Percentiles rank a stretch among this genome's conserved stretches.
Conservation (phyloP, 2,113 vertebrate genomes). For the Corydoras maculifer region DNA sequence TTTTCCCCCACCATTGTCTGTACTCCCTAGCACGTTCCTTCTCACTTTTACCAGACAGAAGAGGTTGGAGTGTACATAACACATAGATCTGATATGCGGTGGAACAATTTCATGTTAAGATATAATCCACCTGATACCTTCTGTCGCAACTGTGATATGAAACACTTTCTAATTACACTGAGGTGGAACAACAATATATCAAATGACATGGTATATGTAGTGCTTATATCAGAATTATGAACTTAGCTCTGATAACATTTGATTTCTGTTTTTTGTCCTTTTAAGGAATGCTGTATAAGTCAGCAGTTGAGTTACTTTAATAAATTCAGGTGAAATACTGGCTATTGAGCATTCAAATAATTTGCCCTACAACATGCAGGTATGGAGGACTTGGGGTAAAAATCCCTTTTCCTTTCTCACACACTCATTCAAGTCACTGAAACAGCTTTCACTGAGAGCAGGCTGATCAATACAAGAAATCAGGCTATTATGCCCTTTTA, state of each 20-base stretch:
- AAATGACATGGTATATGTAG: slow-evolving; percentile 26
- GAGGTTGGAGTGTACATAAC: slow-evolving; percentile 52
- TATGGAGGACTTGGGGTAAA: background rate
- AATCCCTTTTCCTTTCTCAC: too few relatives aligned
- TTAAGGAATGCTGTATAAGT: slow-evolving; percentile 24
- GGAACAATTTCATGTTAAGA: slow-evolving; percentile 63
- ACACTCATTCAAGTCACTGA: too few relatives aligned
- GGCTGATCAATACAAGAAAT: slow-evolving; percentile 68
- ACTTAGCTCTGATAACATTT: too few relatives aligned
- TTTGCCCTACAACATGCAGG: slow-evolving; percentile 17
- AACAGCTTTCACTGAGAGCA: slow-evolving; percentile 41
- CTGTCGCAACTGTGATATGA: slow-evolving; percentile 54
- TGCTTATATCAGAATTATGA: too few relatives aligned
- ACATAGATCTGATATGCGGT: slow-evolving; percentile 53
- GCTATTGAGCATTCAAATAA: background rate
- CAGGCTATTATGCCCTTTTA: slow-evolving; percentile 67
- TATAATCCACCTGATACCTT: slow-evolving; percentile 62
- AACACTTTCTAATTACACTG: slow-evolving; percentile 42
- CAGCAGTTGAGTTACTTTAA: slow-evolving; percentile 27
- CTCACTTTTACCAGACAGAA: slow-evolving; percentile 38
- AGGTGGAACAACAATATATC: slow-evolving; percentile 47
- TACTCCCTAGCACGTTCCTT: slow-evolving; percentile 54
- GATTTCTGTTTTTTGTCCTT: slow-evolving; percentile 5
- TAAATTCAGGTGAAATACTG: slow-evolving; percentile 5
- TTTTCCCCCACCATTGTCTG: slow-evolving; percentile 51